phyloP scores from a whole-genome alignment of 2,113 vertebrate genomes.

The Theristicus caerulescens region DNA sequence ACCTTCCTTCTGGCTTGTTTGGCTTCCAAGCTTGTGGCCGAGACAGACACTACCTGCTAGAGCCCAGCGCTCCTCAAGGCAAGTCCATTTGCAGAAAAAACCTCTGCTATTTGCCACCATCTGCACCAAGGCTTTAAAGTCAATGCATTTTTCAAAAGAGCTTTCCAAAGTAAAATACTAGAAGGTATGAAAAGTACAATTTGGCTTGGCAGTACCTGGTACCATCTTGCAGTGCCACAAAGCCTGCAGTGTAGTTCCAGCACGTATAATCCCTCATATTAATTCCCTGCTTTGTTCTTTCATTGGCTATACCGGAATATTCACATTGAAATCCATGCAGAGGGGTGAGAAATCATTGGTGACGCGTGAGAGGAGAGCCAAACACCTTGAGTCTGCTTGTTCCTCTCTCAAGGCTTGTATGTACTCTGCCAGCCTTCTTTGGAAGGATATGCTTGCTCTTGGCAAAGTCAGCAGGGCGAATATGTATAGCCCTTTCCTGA shows the following conservation, averaged over 20 bases:
- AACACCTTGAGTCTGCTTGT: background rate
- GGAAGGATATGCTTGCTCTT: background rate
- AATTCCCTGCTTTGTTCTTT: background rate
- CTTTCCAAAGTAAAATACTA: background rate
- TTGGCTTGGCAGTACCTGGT: background rate
- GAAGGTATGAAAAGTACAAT: background rate
- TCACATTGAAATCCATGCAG: background rate
- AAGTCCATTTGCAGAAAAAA: background rate
- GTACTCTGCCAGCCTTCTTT: background rate
- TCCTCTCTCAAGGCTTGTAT: background rate
- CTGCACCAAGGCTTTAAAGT: background rate
- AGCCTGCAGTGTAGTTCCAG: background rate
- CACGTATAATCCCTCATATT: fast-evolving
- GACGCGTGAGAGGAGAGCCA: background rate
- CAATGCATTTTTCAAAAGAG: background rate
- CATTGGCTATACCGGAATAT: background rate
- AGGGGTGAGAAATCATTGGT: background rate
- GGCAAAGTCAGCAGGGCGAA: background rate
- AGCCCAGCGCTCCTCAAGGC: background rate
- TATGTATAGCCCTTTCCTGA: background rate
- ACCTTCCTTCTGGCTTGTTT: background rate
- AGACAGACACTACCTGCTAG: background rate
- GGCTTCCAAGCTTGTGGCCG: background rate
- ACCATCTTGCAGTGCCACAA: background rate
- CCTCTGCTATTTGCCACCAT: background rate